phyloP scores from a whole-genome alignment of 2,797 vertebrate genomes.

The Ptychadena robeensis region DNA sequence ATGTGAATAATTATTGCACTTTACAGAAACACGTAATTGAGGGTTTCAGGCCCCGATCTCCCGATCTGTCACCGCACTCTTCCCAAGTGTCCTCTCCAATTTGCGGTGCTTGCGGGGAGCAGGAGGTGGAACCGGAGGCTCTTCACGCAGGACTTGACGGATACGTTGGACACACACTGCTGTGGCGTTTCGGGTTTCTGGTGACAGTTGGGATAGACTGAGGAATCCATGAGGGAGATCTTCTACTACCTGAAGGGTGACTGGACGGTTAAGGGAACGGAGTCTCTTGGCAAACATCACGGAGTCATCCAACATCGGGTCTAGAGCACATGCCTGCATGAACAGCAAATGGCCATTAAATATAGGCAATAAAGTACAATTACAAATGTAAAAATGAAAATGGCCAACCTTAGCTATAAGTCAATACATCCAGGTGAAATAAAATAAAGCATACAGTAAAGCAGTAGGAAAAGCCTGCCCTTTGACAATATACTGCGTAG shows the following conservation, averaged over 20 bases:
- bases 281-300: slow-evolving; percentile 91
- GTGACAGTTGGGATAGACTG: slow-evolving; percentile 85
- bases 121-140: slow-evolving; percentile 65
- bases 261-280: slow-evolving; percentile 77
- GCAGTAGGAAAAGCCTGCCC: too few relatives aligned
- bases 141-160: slow-evolving; percentile 75
- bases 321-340: slow-evolving; percentile 85
- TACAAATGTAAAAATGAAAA: too few relatives aligned
- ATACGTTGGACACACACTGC: slow-evolving; percentile 83
- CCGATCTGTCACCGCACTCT: slow-evolving; percentile 35
- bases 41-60: slow-evolving; percentile 48
- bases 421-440: too few relatives aligned
- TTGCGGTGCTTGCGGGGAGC: slow-evolving; percentile 80
- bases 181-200: slow-evolving; percentile 83
- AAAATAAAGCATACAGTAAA: too few relatives aligned
- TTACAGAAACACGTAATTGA: neutral
- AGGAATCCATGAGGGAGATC: slow-evolving; percentile 93
- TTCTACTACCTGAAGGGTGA: slow-evolving; percentile 86
- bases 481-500: too few relatives aligned
- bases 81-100: slow-evolving; percentile 75
- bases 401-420: too few relatives aligned
- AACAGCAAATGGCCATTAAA: neutral
- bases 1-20: slow-evolving; percentile 28
- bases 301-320: slow-evolving; percentile 93
- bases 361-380: neutral